Conservation (phyloP, 1,140 invertebrate genomes). For the Doryteuthis pealeii region DNA sequence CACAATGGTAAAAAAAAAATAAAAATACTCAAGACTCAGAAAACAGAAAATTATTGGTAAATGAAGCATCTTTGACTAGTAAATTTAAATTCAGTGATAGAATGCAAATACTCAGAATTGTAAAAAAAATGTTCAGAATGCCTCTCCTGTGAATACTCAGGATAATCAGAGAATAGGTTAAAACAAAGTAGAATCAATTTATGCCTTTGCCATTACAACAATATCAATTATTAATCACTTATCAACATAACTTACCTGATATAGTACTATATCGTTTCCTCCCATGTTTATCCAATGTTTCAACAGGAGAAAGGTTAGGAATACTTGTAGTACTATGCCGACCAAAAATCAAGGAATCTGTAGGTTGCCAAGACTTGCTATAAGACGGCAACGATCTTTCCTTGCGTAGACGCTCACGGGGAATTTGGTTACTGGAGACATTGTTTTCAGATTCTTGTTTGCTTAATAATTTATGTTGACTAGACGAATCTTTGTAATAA, state of each 20-base stretch:
- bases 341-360: background rate
- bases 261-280: background rate
- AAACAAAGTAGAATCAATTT: no score
- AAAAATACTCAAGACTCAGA: no score
- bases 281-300: background rate
- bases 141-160: no score
- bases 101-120: no score
- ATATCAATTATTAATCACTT: no score
- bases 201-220: no score
- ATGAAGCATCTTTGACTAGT: no score
- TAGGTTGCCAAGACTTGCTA: background rate
- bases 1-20: no score
- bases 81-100: no score
- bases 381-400: background rate
- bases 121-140: no score
- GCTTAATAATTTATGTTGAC: background rate
- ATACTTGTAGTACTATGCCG: background rate
- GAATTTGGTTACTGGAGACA: background rate
- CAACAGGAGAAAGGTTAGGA: conserved; percentile 2
- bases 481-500: background rate
- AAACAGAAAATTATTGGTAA: no score
- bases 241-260: background rate
- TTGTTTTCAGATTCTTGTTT: background rate
- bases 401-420: background rate
- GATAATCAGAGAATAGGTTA: no score